A percentile compares a stretch with the other conserved stretches of the same genome.
Conservation (phyloP, 2,888 invertebrate genomes). For the Lasioglossum oenotherae region DNA sequence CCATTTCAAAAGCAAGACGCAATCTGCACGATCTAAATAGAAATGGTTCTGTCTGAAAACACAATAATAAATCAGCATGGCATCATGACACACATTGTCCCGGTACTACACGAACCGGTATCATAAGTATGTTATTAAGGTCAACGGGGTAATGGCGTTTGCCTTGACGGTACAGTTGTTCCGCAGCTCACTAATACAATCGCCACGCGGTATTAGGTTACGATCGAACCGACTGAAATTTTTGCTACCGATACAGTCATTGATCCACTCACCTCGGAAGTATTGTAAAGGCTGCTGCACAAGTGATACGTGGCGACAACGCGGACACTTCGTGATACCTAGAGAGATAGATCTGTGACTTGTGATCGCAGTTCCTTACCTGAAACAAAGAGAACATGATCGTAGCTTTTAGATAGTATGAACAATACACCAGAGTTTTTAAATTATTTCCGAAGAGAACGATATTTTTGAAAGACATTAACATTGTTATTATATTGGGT, state of each 20-base stretch:
- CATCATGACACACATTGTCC: constrained; percentile 35
- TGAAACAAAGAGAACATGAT: constrained; percentile 40
- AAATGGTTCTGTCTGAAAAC: constrained; percentile 2
- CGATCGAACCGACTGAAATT: constrained; percentile 43
- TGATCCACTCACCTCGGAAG: constrained; percentile 33
- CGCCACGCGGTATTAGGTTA: constrained; percentile 38
- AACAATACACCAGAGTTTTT: background rate
- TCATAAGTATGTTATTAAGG: constrained; percentile 65
- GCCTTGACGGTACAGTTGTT: constrained; percentile 60
- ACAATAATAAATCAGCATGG: constrained; percentile 38
- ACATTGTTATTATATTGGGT: no score
- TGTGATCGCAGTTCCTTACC: constrained; percentile 41
- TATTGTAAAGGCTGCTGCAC: background rate
- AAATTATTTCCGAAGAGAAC: background rate
- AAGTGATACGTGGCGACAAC: background rate
- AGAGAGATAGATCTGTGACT: background rate
- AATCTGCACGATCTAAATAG: background rate
- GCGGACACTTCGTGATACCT: background rate
- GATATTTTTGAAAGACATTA: no score
- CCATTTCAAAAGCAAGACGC: background rate
- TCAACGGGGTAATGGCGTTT: constrained; percentile 63
- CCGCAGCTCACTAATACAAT: constrained; percentile 52
- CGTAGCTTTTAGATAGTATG: background rate
- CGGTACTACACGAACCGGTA: constrained; percentile 29
- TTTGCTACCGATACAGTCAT: constrained; percentile 44